Evolutionary conservation across 2,888 invertebrate genomes (phyloP), one percentile per base, ranked within the genome.

Genomic region (Gryllus longicercus): DNA sequence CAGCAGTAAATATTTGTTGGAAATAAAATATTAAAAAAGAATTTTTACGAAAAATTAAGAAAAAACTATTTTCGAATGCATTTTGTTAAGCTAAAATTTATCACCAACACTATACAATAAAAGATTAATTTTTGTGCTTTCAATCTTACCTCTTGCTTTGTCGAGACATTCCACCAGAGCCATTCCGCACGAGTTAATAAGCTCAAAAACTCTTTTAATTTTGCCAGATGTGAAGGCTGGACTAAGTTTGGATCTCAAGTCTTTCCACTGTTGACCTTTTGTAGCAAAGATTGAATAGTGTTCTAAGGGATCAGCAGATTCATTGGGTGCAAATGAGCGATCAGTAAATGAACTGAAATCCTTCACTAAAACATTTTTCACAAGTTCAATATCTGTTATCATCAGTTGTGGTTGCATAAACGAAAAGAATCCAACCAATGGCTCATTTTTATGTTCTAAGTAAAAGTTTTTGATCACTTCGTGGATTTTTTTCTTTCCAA

Each of bases 201-300:
- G 85, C 0, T 87, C 86, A 50, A 89, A 86, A 90, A 91, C 90
- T 75, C 84, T 85, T 84, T 88, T 90, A 80, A 91, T 85, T 84
- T 90, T 91, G 25, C 89, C 90, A 1, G 88, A 87, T 1, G 90
- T 89, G 83, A 91, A 89, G 0, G 89, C 88, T 0, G 90, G 90
- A 0, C 89, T 88, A 51, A 91, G 84, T 82, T 89, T 90, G 0
- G 87, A 83, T 50, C 91, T 86, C 21, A 90, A 84, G 63, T 85
- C 85, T 83, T 88, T 90, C 91, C 91, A 91, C 2, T 87, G 86
- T 0, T 88, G 87, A 80, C 88, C 89, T 81, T 87, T 88, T 80
- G 88, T 83, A 2, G 87, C 86, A 81, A 90, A 86, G 4, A 89
- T 84, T 82, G 88, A 86, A 1, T 85, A 86, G 11, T 85, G 85